Base-by-base conservation (phyloP, 2,113 vertebrate species). In the Carlito syrichta region DNA sequence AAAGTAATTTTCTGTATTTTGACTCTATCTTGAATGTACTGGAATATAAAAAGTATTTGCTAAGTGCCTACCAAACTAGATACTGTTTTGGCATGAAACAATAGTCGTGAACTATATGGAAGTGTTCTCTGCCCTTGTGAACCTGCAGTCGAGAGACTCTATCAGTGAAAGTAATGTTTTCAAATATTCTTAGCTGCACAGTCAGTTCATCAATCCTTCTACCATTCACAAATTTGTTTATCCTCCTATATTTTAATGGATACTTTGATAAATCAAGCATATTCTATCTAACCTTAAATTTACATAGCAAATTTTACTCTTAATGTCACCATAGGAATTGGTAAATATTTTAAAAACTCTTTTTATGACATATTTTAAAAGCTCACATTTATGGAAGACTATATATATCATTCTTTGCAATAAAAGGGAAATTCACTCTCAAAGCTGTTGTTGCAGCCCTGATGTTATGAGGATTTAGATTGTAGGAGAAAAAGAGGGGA, bases 361-460 rank as follows among this genome's bases (percentile, higher is more conserved):
- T n/a, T n/a, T n/a, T n/a, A 45, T 54, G 16, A 96, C 86, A 50
- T 76, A 74, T 23, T 5, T n/a, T n/a, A n/a, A n/a, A n/a, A 63
- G 73, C 84, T 96, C 86, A 71, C 23, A 83, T 91, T 90, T 95
- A 79, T 56, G 95, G 81, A 90, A 95, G 69, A 32, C 4, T 50
- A 12, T 30, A n/a, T n/a, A n/a, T n/a, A 76, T 90, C 74, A 54
- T 19, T 90, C 79, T 93, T 74, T 63, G 20, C 23, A 62, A n/a
- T 63, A 58, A 73, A 83, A 78, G 6, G 73, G 60, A 88, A 93
- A 40, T 48, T 20, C 25, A 77, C 22, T 54, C 76, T 89, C 17
- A 87, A 92, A 76, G 50, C 19, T 79, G 23, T 92, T 74, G 35
- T 86, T 58, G 45, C 7, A 76, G 9, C 35, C 4, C 11, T 43